phyloP scores from a whole-genome alignment of 2,888 invertebrate species.

The Trichogramma dendrolimi region DNA sequence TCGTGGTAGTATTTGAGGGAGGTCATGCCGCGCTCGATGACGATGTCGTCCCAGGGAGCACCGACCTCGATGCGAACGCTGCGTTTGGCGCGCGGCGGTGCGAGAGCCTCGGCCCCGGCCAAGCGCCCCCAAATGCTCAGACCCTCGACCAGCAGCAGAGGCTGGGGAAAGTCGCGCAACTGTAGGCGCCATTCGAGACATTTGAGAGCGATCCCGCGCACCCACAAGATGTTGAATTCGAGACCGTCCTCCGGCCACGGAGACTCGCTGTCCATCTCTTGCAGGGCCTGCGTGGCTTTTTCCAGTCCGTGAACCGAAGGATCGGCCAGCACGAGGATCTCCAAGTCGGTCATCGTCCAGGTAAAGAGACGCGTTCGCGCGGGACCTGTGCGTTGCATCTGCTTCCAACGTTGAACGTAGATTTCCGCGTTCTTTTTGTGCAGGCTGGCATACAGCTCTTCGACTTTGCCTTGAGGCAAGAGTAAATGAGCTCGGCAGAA shows the following conservation, averaged over 20 bases:
- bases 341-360: slow-evolving; percentile 75
- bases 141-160: slow-evolving; percentile 77
- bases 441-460: slow-evolving; percentile 82
- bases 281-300: slow-evolving; percentile 68
- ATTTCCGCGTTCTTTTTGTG: slow-evolving; percentile 91
- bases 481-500: slow-evolving; percentile 78
- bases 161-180: slow-evolving; percentile 92
- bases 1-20: slow-evolving; percentile 97
- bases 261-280: slow-evolving; percentile 81
- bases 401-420: slow-evolving; percentile 85
- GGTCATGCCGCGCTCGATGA: slow-evolving; percentile 88
- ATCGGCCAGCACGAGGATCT: slow-evolving; percentile 77
- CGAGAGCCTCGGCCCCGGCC: slow-evolving; percentile 82
- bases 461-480: slow-evolving; percentile 79
- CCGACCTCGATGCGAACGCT: slow-evolving; percentile 77
- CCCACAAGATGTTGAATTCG: slow-evolving; percentile 90
- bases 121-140: slow-evolving; percentile 86
- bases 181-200: slow-evolving; percentile 84
- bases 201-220: slow-evolving; percentile 76
- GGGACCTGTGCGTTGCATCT: slow-evolving; percentile 61
- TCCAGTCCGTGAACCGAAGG: slow-evolving; percentile 77
- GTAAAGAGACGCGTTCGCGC: slow-evolving; percentile 76
- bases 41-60: slow-evolving; percentile 75
- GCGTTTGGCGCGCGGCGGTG: slow-evolving; percentile 72
- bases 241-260: slow-evolving; percentile 88